phyloP scores from a whole-genome alignment of 1,140 invertebrate genomes.

The Colletes latitarsis region DNA sequence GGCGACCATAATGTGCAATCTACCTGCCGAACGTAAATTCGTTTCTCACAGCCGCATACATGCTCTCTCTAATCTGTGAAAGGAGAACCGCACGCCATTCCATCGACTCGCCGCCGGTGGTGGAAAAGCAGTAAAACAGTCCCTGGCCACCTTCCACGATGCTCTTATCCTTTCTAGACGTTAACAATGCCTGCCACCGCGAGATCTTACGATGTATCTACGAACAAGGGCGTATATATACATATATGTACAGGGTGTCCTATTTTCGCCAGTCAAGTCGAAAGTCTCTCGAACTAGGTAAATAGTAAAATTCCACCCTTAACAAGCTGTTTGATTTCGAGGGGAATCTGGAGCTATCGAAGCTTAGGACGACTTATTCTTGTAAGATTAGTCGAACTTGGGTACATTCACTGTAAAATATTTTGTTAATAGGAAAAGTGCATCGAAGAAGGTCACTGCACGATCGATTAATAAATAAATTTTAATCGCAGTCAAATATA shows the following conservation, averaged over 20 bases:
- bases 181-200: conserved; percentile 57
- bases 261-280: conserved; percentile 17
- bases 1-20: conserved; percentile 58
- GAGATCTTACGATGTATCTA: conserved; percentile 38
- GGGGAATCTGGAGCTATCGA: not conserved
- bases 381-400: no score
- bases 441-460: not conserved
- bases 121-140: conserved; percentile 65
- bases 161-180: conserved; percentile 59
- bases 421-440: no score
- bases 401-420: not conserved
- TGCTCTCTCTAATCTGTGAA: conserved; percentile 56
- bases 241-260: conserved; percentile 27
- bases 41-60: conserved; percentile 49
- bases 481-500: no score
- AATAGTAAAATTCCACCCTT: not conserved
- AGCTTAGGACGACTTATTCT: not conserved
- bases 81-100: conserved; percentile 54
- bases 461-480: not conserved
- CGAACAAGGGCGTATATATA: not conserved
- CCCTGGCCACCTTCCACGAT: conserved; percentile 41
- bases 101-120: conserved; percentile 31
- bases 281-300: no score
- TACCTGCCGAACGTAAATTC: conserved; percentile 64
- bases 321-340: no score